Percentiles rank a stretch among this genome's conserved stretches.
Evolutionary conservation across 2,113 vertebrate species (phyloP).

Genomic region (Cheirogaleus medius): DNA sequence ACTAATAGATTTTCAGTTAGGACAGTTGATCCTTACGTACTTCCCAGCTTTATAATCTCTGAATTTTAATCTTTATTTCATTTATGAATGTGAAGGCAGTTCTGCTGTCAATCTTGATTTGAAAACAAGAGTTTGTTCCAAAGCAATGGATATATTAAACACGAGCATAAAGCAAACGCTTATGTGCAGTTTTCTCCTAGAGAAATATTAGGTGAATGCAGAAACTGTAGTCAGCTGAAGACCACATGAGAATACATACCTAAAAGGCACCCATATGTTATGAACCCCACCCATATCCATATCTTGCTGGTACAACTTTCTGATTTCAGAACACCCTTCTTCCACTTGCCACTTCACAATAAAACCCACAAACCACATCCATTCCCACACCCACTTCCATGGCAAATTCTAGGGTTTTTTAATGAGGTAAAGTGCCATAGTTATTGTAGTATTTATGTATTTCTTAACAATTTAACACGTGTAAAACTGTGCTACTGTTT

Average conservation of each 20-base stretch:
- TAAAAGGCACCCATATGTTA: neutral
- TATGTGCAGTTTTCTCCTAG: neutral
- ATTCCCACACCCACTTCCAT: neutral
- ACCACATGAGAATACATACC: neutral
- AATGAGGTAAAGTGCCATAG: neutral
- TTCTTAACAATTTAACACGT: neutral
- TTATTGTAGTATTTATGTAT: neutral
- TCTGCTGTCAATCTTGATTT: neutral
- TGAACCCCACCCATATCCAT: neutral
- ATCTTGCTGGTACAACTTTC: neutral
- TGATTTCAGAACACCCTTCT: neutral
- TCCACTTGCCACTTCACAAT: too few species aligned
- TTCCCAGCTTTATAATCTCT: neutral
- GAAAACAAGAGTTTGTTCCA: neutral
- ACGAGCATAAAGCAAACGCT: neutral
- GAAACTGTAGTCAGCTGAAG: neutral
- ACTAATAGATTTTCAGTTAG: neutral
- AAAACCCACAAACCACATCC: neutral
- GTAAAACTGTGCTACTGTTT: neutral
- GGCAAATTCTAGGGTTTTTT: neutral
- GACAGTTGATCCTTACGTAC: neutral
- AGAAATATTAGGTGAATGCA: neutral
- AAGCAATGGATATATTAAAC: neutral
- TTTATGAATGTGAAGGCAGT: neutral
- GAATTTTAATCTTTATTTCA: conserved; percentile 23